phyloP scores from a whole-genome alignment of 2,888 invertebrate genomes.

The Chrysina gloriosa region DNA sequence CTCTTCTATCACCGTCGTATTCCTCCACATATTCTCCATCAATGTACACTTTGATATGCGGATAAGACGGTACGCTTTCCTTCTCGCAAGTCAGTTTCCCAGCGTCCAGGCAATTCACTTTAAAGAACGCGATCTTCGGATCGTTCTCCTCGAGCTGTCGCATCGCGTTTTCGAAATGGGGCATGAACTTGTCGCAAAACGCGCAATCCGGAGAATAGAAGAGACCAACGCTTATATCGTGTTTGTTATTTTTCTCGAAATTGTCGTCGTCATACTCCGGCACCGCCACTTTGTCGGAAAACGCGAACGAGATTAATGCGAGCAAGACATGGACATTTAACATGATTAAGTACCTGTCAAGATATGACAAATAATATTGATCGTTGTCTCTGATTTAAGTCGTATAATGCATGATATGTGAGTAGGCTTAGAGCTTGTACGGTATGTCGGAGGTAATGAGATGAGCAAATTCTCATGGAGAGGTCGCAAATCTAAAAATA shows the following conservation, averaged over 20 bases:
- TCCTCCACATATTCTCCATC: constrained; percentile 85
- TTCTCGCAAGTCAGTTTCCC: constrained; percentile 87
- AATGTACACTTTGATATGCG: constrained; percentile 90
- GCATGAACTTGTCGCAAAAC: constrained; percentile 29
- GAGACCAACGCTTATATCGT: constrained; percentile 34
- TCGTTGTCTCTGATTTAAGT: neutral
- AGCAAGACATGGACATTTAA: neutral
- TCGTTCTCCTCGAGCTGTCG: constrained; percentile 12
- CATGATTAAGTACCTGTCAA: constrained; percentile 14
- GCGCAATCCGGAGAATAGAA: constrained; percentile 38
- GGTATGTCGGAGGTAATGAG: too few relatives aligned
- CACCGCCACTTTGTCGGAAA: neutral
- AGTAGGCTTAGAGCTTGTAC: constrained; percentile 2
- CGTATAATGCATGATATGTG: neutral
- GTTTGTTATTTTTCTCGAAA: neutral
- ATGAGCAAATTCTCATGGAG: too few relatives aligned
- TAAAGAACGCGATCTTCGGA: constrained; percentile 62
- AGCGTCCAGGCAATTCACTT: constrained; percentile 91
- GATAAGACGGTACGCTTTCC: constrained; percentile 90
- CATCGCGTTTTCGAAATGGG: constrained; percentile 10
- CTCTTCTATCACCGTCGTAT: constrained; percentile 88
- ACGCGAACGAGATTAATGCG: neutral
- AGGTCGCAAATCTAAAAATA: too few relatives aligned
- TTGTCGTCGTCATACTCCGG: constrained; percentile 6
- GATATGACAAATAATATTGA: neutral